Base-by-base conservation (phyloP, 2,888 invertebrate genomes). In the Dascillus cervinus region DNA sequence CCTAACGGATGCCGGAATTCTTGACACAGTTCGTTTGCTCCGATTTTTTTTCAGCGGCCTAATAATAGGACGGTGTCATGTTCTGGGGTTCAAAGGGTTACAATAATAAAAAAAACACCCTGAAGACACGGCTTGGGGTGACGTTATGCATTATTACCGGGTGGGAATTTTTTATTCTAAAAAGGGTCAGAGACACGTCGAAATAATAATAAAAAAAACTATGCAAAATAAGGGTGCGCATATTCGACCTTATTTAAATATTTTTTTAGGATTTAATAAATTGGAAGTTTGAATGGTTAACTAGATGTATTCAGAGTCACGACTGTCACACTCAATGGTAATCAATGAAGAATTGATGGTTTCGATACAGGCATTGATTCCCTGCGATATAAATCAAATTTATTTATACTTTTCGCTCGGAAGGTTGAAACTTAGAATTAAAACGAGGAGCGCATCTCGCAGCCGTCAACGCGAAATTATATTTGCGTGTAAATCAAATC, bases 1-100 rank as follows among this genome's bases (percentile, higher is more conserved):
- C n/a, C n/a, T n/a, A n/a, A 32, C 26, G 24, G 27, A 30, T 25
- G 25, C 49, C 47, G 49, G 52, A 60, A 58, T 63, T 63, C 62
- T 64, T 62, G 63, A 62, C 62, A 64, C 65, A 63, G 62, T 65
- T 64, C 62, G 64, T 63, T 63, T 63, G 62, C 59, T 63, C 59
- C 55, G 59, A 57, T 63, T 63, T 60, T 46, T 47, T 60, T 57
- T 58, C 52, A 53, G 49, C 49, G 45, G 39, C 45, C 48, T 56
- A 60, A 59, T 60, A 64, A 64, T 60, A 53, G 58, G 48, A 53
- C 57, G 65, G 65, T 65, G 65, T 65, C 65, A 60, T 58, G 62
- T 65, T 65, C 57, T 58, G 55, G 60, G 62, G 60, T 56, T n/a
- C 55, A 58, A 60, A 60, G 63, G 64, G 62, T 61, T 65, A 60